Conservation (phyloP, 2,113 vertebrate species). For the Chaetodon trifascialis region DNA sequence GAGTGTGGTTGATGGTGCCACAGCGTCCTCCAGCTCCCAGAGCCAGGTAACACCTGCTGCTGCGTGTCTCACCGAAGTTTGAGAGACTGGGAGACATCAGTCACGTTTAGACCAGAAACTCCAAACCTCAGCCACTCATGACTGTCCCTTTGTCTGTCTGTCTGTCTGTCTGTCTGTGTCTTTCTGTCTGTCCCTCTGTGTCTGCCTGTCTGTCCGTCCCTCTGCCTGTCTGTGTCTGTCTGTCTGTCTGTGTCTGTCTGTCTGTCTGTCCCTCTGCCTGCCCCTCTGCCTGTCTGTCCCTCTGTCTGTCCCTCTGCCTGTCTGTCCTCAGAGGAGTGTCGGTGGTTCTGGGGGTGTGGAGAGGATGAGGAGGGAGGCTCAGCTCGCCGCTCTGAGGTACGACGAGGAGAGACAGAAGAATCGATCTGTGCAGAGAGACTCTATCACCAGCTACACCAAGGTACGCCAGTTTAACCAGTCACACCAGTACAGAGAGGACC, state of each 20-base stretch:
- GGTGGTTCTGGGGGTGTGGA: slow-evolving; percentile 79
- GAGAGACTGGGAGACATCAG: not conserved
- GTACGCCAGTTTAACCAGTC: slow-evolving; percentile 65
- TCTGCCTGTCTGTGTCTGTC: not conserved
- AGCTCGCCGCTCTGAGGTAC: slow-evolving; percentile 91
- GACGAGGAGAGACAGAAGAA: slow-evolving; percentile 92
- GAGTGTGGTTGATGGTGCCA: slow-evolving; percentile 65
- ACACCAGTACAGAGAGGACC: not conserved
- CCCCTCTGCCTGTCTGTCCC: too few relatives aligned
- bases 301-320: not conserved
- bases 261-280: not conserved
- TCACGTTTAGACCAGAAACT: not conserved
- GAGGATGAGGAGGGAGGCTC: slow-evolving; percentile 91
- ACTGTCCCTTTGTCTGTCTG: not conserved
- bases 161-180: not conserved
- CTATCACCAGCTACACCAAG: slow-evolving; percentile 85
- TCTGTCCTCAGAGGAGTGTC: slow-evolving; percentile 32
- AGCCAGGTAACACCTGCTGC: slow-evolving; percentile 74
- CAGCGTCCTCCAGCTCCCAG: slow-evolving; percentile 59
- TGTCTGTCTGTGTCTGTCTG: not conserved
- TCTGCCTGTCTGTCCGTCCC: not conserved
- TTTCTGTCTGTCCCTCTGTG: not conserved
- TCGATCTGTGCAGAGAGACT: slow-evolving; percentile 87
- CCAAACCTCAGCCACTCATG: not conserved
- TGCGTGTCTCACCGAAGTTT: not conserved